Percentiles rank a stretch among this genome's conserved stretches.
phyloP scores from a whole-genome alignment of 2,888 invertebrate genomes.

The Sesia bembeciformis region DNA sequence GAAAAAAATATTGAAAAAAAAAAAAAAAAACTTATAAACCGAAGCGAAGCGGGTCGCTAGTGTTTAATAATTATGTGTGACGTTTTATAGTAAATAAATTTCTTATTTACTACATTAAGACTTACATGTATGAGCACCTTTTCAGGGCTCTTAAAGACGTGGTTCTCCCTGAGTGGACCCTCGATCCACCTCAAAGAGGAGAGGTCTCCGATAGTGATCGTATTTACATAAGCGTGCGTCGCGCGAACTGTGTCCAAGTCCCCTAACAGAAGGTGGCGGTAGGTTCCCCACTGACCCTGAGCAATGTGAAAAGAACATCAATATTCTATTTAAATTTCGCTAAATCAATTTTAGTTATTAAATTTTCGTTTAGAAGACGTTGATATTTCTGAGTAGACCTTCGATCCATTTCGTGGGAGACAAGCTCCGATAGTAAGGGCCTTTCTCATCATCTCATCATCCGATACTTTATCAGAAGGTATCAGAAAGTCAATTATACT shows the following conservation, averaged over 20 bases:
- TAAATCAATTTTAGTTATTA: too few relatives aligned
- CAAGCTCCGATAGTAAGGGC: slow-evolving; percentile 74
- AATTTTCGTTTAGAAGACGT: too few relatives aligned
- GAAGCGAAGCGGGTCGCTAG: too few relatives aligned
- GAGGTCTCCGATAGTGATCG: slow-evolving; percentile 87
- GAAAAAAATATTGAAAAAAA: too few relatives aligned
- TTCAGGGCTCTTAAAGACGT: slow-evolving; percentile 32
- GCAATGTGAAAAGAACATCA: not conserved
- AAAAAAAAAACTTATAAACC: too few relatives aligned
- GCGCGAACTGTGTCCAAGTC: slow-evolving; percentile 52
- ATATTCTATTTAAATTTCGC: not conserved
- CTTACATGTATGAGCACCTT: slow-evolving; percentile 46
- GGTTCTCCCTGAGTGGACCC: slow-evolving; percentile 65
- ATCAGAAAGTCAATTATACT: too few relatives aligned
- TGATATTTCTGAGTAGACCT: slow-evolving; percentile 44
- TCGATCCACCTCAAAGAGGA: slow-evolving; percentile 84
- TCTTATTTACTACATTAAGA: not conserved
- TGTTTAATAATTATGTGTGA: too few relatives aligned
- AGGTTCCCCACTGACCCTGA: slow-evolving; percentile 82
- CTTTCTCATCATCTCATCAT: too few relatives aligned
- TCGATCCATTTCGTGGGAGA: slow-evolving; percentile 27
- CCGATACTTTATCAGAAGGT: too few relatives aligned
- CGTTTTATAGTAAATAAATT: too few relatives aligned
- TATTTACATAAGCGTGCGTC: slow-evolving; percentile 85
- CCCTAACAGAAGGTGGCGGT: slow-evolving; percentile 84